Evolutionary conservation across 2,113 vertebrate genomes (phyloP).

Genomic region (Nycticebus coucang): DNA sequence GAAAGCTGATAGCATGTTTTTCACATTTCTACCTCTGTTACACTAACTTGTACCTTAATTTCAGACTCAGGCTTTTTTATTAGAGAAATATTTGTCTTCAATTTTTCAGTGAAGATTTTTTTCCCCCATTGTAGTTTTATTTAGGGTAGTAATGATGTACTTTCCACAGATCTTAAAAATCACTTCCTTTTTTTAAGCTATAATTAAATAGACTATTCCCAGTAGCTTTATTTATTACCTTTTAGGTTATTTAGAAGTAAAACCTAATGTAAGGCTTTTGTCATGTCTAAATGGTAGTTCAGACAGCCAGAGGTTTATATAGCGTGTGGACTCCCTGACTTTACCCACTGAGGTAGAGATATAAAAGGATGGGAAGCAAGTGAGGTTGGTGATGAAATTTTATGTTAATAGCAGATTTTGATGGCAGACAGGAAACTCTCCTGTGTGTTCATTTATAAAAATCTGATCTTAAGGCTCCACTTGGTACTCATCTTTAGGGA

Average conservation of each 20-base stretch:
- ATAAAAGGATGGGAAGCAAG: not conserved
- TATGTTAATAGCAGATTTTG: slow-evolving; percentile 28
- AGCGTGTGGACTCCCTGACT: not conserved
- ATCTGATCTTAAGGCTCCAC: not conserved
- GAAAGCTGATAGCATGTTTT: not conserved
- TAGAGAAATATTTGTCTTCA: not conserved
- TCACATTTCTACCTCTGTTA: not conserved
- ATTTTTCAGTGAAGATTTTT: not conserved
- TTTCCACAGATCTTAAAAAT: slow-evolving; percentile 31
- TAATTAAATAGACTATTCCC: not conserved
- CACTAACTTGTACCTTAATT: not conserved
- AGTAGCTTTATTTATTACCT: not conserved
- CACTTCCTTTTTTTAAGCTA: not conserved
- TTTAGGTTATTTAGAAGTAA: not conserved
- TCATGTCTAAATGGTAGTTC: not conserved
- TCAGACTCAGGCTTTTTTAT: not conserved
- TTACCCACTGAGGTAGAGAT: not conserved
- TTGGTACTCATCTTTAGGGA: slow-evolving; percentile 51
- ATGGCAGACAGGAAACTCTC: slow-evolving; percentile 41
- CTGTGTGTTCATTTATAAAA: slow-evolving; percentile 62
- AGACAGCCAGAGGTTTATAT: not conserved
- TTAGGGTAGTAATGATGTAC: not conserved
- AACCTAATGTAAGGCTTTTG: not conserved
- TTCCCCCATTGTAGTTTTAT: not conserved
- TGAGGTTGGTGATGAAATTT: not conserved